These are phyloP conservation scores for Platyscapa corneri DNA, from an alignment of 1,140 invertebrate species.

Conservation along the genomic window DNA sequence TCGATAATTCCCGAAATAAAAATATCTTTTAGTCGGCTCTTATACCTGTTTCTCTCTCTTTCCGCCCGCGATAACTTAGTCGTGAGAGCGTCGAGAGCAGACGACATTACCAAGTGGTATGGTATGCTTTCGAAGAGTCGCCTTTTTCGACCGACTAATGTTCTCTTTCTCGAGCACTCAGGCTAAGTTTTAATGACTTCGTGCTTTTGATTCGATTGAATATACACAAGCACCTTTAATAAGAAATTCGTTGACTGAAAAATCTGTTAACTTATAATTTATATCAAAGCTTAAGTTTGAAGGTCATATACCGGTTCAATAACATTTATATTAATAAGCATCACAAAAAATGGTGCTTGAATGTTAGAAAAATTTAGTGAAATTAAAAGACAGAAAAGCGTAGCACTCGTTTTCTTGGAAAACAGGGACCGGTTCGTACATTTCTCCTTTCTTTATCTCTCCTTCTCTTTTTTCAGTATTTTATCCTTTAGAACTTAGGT, in stretches of 20 bases:
- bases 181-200: too few species aligned
- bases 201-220: background rate
- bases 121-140: background rate
- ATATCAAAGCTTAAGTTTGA: too few species aligned
- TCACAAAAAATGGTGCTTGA: too few species aligned
- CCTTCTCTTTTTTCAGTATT: background rate
- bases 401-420: too few species aligned
- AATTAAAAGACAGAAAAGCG: too few species aligned
- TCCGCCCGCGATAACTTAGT: background rate
- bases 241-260: too few species aligned
- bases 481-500: background rate
- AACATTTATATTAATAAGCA: too few species aligned
- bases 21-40: constrained; percentile 27
- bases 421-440: too few species aligned
- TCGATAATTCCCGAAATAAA: constrained; percentile 43
- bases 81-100: background rate
- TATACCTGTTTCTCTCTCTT: constrained; percentile 38
- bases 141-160: background rate
- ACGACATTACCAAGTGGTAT: too few species aligned
- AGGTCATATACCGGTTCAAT: too few species aligned
- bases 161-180: background rate
- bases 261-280: too few species aligned
- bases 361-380: too few species aligned
- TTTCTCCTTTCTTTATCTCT: background rate
- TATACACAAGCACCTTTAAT: background rate